phyloP scores from a whole-genome alignment of 2,113 vertebrate species.

The Albula glossodonta region DNA sequence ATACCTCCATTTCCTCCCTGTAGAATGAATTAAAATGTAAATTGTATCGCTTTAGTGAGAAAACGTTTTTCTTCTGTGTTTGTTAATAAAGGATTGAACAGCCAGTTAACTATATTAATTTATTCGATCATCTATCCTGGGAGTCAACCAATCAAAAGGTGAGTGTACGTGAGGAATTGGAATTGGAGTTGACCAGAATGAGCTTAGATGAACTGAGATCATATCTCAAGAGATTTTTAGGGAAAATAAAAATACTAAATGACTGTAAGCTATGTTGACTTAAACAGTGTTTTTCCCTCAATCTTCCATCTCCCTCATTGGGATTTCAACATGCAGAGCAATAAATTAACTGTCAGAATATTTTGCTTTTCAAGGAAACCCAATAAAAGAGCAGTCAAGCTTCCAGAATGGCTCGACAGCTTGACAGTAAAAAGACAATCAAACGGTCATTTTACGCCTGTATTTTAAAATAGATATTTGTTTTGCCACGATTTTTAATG shows the following conservation, averaged over 20 bases:
- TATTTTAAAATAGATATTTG: conserved; percentile 4
- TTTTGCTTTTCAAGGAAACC: not conserved
- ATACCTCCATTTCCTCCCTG: not conserved
- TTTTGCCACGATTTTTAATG: not conserved
- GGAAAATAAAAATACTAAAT: not conserved
- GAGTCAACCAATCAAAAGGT: not conserved
- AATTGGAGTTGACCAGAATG: not conserved
- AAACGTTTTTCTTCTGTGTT: not conserved
- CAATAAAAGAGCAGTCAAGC: not conserved
- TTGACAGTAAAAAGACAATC: conserved; percentile 22
- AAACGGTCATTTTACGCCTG: not conserved
- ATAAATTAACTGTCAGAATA: conserved; percentile 5
- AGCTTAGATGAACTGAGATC: not conserved
- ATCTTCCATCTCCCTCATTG: not conserved
- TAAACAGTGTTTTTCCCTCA: not conserved
- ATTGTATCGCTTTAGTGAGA: not conserved
- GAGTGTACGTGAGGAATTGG: not conserved
- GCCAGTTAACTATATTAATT: not conserved
- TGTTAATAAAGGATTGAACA: not conserved
- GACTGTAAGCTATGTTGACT: not conserved
- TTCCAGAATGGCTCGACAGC: not conserved
- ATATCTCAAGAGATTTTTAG: not conserved
- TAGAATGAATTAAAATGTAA: not conserved
- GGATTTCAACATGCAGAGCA: not conserved
- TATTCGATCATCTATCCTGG: not conserved